These are phyloP conservation scores for Miltochrista miniata DNA, from an alignment of 2,888 invertebrate genomes.

Conservation along the genomic window DNA sequence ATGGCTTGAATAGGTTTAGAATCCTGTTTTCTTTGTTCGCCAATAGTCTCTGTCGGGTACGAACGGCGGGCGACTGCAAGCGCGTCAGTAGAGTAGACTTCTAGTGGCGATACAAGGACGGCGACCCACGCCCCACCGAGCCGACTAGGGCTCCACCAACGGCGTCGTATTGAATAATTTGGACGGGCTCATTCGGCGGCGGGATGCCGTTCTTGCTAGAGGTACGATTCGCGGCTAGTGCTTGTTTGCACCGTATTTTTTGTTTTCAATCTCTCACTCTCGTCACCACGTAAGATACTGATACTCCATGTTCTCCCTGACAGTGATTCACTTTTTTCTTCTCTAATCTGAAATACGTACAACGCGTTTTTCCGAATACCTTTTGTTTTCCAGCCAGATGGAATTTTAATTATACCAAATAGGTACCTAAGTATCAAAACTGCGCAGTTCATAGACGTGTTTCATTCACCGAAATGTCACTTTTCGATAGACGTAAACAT, in stretches of 20 bases:
- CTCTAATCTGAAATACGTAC: constrained; percentile 23
- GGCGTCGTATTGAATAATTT: constrained; percentile 27
- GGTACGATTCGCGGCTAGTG: constrained; percentile 17
- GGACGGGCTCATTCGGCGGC: constrained; percentile 45
- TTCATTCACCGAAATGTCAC: constrained; percentile 8
- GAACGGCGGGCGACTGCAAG: constrained; percentile 55
- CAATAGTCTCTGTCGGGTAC: constrained; percentile 48
- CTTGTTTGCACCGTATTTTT: constrained; percentile 12
- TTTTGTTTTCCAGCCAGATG: constrained; percentile 44
- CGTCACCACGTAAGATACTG: constrained; percentile 15
- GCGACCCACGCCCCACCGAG: constrained; percentile 59
- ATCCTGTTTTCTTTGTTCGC: constrained; percentile 52
- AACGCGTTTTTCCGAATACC: constrained; percentile 31
- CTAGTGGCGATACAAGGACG: constrained; percentile 40
- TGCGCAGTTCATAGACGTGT: constrained; percentile 16
- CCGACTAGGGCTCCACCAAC: constrained; percentile 41
- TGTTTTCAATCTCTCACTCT: constrained; percentile 7
- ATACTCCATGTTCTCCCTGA: constrained; percentile 4
- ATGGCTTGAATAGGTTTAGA: constrained; percentile 25
- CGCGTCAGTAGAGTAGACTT: constrained; percentile 32
- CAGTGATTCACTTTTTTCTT: not conserved
- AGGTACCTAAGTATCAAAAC: constrained; percentile 11
- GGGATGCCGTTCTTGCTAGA: constrained; percentile 35
- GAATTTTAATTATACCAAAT: constrained; percentile 1
- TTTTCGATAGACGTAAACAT: constrained; percentile 1